A percentile compares a stretch with the other conserved stretches of the same genome.
phyloP scores from a whole-genome alignment of 2,888 invertebrate species.

The Tromatobia lineatoria region DNA sequence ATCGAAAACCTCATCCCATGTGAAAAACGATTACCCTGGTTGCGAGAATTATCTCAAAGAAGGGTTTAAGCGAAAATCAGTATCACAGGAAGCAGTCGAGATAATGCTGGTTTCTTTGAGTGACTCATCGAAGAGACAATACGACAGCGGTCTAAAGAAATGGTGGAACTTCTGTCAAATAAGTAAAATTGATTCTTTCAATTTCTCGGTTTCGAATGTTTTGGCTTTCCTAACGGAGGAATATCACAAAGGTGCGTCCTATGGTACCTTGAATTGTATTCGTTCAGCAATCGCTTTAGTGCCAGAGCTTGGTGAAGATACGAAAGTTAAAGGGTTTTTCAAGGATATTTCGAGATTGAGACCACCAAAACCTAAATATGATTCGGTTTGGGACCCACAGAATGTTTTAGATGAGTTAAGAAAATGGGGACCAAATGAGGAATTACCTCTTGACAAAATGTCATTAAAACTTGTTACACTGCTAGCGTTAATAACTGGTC shows the following conservation, averaged over 20 bases:
- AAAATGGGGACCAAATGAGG: conserved; percentile 50
- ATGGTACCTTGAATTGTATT: too few relatives aligned
- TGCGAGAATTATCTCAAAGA: conserved; percentile 85
- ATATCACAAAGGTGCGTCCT: too few relatives aligned
- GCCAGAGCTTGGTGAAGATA: too few relatives aligned
- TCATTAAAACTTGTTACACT: conserved; percentile 50
- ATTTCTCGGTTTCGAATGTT: too few relatives aligned
- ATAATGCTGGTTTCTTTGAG: conserved; percentile 66
- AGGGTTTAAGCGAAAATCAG: conserved; percentile 2
- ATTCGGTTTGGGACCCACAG: conserved; percentile 59
- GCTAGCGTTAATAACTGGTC: conserved; percentile 61
- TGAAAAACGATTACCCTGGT: conserved; percentile 90
- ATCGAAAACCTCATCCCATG: conserved; percentile 88
- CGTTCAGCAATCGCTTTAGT: too few relatives aligned
- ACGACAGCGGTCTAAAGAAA: conserved; percentile 59
- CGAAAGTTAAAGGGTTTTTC: conserved; percentile 60
- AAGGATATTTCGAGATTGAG: conserved; percentile 70
- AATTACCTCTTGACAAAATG: conserved; percentile 34
- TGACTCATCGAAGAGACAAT: conserved; percentile 66
- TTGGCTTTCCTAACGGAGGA: too few relatives aligned
- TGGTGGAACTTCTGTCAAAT: conserved; percentile 15
- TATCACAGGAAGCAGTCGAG: conserved; percentile 29
- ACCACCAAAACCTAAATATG: conserved; percentile 66
- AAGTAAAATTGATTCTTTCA: not conserved
- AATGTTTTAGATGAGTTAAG: conserved; percentile 42